Percentiles rank a stretch among this genome's conserved stretches.
Conservation (phyloP, 2,888 invertebrate genomes). For the Leucoma salicis region DNA sequence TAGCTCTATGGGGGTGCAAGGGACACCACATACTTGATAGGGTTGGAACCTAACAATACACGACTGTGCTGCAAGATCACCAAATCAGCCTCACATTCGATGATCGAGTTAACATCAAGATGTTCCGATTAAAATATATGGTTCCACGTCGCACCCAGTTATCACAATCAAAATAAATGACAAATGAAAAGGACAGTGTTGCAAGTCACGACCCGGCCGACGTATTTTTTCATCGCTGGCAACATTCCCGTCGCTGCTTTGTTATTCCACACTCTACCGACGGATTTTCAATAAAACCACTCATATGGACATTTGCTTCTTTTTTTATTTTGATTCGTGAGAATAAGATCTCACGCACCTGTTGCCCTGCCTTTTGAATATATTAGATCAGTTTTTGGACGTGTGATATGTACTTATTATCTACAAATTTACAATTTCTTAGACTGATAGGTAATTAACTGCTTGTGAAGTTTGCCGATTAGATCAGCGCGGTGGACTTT, state of each 20-base stretch:
- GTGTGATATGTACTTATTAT: neutral
- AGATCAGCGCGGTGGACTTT: too few relatives aligned
- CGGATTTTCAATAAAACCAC: constrained; percentile 73
- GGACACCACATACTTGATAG: constrained; percentile 18
- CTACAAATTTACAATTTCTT: too few relatives aligned
- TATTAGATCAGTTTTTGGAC: constrained; percentile 12
- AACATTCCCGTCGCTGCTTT: constrained; percentile 67
- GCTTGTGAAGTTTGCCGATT: too few relatives aligned
- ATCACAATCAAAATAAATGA: constrained; percentile 83
- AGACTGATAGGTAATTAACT: too few relatives aligned
- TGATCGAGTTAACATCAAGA: constrained; percentile 9
- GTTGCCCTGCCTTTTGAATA: constrained; percentile 39
- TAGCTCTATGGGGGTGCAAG: too few relatives aligned
- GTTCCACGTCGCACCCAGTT: constrained; percentile 52
- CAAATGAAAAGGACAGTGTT: constrained; percentile 76
- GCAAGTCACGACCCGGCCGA: constrained; percentile 69
- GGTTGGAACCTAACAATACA: constrained; percentile 25
- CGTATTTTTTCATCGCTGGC: constrained; percentile 58
- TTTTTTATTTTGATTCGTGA: constrained; percentile 47
- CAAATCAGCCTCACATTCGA: neutral
- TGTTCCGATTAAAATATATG: constrained; percentile 46
- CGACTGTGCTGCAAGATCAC: constrained; percentile 14
- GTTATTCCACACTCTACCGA: constrained; percentile 63
- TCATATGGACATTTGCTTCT: constrained; percentile 61
- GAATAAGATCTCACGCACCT: constrained; percentile 74